Base-by-base conservation (phyloP, 1,140 invertebrate genomes). In the Panonychus citri region DNA sequence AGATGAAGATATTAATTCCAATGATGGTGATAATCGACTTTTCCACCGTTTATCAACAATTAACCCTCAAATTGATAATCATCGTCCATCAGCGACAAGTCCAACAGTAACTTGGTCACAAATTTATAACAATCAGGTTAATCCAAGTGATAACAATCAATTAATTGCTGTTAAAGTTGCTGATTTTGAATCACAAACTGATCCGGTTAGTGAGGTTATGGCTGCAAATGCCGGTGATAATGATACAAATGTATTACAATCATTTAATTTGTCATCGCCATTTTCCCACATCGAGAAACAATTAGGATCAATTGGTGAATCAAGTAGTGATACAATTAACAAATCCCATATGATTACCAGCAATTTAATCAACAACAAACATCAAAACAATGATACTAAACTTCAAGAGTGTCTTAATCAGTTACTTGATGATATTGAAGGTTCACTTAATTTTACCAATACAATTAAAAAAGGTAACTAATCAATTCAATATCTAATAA, bases 131-230 rank as follows among this genome's bases (percentile, higher is more conserved):
- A 46, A 19, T 46, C 8, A 46, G 15, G 21, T 46, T 21, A 8
- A 21, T 46, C 43, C 17, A n/a, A 43, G 19, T 7, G 7, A 12
- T 21, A 46, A 46, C 43, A 19, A 46, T 46, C 5, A 46, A 10
- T 7, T 19, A 2, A 46, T 21, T 19, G 43, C 10, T 46, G 1
- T 46, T 2, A 55, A 26, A 19, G n/a, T 26, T 17, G 46, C 28
- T n/a, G 62, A 64, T 50, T 63, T 64, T 46, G 62, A 63, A 28
- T 59, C 62, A 12, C 63, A 64, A 49, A 64, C 63, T 3, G 62
- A 64, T 37, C 62, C 62, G 17, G 56, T 64, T 3, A 57, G 57
- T 24, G 53, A 56, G 56, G 62, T 60, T 21, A 52, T 61, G 39
- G 62, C 63, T n/a, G 63, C 62, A 1, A 64, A 64, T 26, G 60